Evolutionary conservation across 2,888 invertebrate genomes (phyloP).

Genomic region (Drosophila ezoana): DNA sequence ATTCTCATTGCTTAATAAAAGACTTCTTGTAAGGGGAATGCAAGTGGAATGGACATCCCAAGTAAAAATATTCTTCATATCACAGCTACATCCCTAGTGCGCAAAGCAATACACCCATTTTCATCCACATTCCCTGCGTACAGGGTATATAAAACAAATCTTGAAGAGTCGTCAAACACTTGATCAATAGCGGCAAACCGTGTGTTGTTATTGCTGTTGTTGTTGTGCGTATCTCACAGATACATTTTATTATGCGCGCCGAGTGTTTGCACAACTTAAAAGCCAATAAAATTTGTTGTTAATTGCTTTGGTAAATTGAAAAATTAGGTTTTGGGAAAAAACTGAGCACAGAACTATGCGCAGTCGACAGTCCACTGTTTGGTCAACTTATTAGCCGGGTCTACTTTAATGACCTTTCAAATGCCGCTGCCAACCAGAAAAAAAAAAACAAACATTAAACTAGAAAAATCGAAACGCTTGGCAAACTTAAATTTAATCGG

Average conservation of each 20-base stretch:
- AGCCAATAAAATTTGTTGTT: slow-evolving; percentile 79
- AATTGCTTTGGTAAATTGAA: slow-evolving; percentile 79
- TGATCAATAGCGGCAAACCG: slow-evolving; percentile 69
- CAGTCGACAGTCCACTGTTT: slow-evolving; percentile 53
- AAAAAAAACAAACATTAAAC: slow-evolving; percentile 34
- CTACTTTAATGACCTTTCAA: slow-evolving; percentile 71
- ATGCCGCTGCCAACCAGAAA: slow-evolving; percentile 13
- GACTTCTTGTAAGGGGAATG: no score
- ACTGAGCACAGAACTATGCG: slow-evolving; percentile 49
- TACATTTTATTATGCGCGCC: slow-evolving; percentile 57
- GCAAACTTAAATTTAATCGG: slow-evolving; percentile 68
- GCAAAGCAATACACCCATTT: no score
- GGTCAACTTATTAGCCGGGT: slow-evolving; percentile 65
- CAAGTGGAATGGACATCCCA: no score
- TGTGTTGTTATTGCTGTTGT: slow-evolving; percentile 15
- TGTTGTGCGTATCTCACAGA: slow-evolving; percentile 46
- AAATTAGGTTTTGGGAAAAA: slow-evolving; percentile 77
- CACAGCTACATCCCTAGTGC: no score
- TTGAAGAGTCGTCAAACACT: slow-evolving; percentile 64
- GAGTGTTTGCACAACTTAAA: slow-evolving; percentile 73
- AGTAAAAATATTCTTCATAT: no score
- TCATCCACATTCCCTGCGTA: not conserved
- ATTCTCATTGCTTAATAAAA: not conserved
- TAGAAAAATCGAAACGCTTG: slow-evolving; percentile 74
- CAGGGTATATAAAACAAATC: slow-evolving; percentile 47